Base-by-base conservation (phyloP, 1,140 invertebrate genomes). In the Drosophila nasuta region DNA sequence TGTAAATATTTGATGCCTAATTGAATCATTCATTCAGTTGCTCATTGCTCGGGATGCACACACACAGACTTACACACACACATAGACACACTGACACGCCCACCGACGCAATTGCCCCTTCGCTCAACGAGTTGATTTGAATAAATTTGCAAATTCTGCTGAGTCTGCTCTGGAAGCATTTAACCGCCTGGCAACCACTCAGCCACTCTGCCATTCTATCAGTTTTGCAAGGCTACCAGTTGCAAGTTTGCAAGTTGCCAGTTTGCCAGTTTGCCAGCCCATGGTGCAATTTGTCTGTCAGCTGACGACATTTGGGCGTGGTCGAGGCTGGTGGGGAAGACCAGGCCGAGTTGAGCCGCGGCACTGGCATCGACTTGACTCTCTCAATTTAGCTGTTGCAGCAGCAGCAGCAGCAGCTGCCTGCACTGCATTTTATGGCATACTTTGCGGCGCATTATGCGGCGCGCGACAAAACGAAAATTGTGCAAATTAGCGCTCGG, bases 1-100 rank as follows among this genome's bases (percentile, higher is more conserved):
- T 88, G 83, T 88, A 88, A 88, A 88, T 88, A 88, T 88, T 88
- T 88, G 83, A 88, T 88, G 83, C 83, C 83, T 88, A 88, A 88
- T 88, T 88, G 83, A 88, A 88, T 88, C 83, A 88, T 88, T 88
- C 83, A 88, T 88, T 88, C 83, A 87, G 74, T 63, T 82, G 82
- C 75, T 82, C 79, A 82, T 79, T 87, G 82, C 82, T 68, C n/a
- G 56, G 45, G 52, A 54, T 54, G 45, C 65, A 54, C 63, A 45
- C 20, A 65, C 48, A 54, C 52, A 64, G 52, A 54, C 59, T 38
- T 57, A 54, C 56, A 45, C 20, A 65, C 52, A 68, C 35, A 60
- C 58, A 28, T 25, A 51, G 20, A 43, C 11, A 52, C 11, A 33
- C 43, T 35, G 71, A 45, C 64, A 75, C 70, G 59, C 75, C 80